phyloP scores from a whole-genome alignment of 2,888 invertebrate genomes.

The Tigriopus californicus region DNA sequence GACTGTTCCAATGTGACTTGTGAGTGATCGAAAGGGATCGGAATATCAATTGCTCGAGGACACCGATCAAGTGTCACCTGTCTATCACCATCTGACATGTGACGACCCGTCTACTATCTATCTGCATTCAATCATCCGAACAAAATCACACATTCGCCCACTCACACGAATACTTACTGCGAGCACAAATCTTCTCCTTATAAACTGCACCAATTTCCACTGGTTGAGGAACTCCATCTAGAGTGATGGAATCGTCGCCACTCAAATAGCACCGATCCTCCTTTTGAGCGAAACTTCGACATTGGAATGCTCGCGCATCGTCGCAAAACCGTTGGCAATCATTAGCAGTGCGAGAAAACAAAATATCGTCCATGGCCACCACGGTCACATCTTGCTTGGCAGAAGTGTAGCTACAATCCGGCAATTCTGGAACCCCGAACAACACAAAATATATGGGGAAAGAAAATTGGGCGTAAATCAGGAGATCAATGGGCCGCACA shows the following conservation, averaged over 20 bases:
- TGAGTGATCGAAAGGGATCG: too few species aligned
- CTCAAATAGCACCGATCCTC: conserved; percentile 29
- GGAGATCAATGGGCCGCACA: not conserved
- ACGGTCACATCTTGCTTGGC: conserved; percentile 27
- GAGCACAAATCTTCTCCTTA: conserved; percentile 3
- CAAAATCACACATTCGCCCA: too few species aligned
- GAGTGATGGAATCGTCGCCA: conserved; percentile 29
- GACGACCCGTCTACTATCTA: too few species aligned
- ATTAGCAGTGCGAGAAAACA: conserved; percentile 6
- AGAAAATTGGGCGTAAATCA: not conserved
- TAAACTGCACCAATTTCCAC: conserved; percentile 16
- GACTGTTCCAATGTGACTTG: too few species aligned
- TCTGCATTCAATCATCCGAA: too few species aligned
- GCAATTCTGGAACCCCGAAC: conserved; percentile 25
- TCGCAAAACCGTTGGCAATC: conserved; percentile 16
- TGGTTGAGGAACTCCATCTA: conserved; percentile 19
- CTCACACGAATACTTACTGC: not conserved
- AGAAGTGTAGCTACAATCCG: conserved; percentile 28
- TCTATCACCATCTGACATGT: too few species aligned
- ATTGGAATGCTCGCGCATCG: conserved; percentile 28
- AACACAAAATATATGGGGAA: not conserved
- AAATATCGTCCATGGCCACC: conserved; percentile 25
- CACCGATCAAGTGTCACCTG: too few species aligned
- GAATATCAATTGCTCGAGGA: too few species aligned
- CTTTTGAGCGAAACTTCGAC: conserved; percentile 27